Evolutionary conservation across 1,140 invertebrate species (phyloP).

Genomic region (Dryas iulia): DNA sequence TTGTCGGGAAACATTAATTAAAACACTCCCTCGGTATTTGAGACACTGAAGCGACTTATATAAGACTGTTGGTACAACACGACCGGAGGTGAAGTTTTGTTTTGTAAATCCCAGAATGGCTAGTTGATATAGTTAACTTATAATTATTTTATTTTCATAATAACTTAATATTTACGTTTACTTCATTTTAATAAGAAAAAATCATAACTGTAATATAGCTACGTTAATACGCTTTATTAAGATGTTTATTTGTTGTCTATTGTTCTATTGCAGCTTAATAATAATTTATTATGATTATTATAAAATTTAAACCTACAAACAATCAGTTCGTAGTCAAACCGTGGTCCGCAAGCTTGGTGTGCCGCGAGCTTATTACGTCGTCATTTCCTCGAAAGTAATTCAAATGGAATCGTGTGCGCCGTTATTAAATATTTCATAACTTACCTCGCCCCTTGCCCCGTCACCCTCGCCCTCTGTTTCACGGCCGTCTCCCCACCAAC

Average conservation of each 20-base stretch:
- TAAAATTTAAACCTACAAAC: background rate
- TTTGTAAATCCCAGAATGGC: too few species aligned
- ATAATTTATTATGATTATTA: background rate
- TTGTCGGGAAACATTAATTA: constrained; percentile 71
- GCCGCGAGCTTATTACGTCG: constrained; percentile 59
- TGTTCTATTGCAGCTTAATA: too few species aligned
- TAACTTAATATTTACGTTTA: too few species aligned
- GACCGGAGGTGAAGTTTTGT: constrained; percentile 17
- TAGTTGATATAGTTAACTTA: too few species aligned
- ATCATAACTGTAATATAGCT: too few species aligned
- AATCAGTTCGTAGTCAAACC: background rate
- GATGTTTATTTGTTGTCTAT: too few species aligned
- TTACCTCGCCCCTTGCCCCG: constrained; percentile 55
- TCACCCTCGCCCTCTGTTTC: constrained; percentile 38
- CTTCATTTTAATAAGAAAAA: too few species aligned
- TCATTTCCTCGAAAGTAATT: constrained; percentile 80
- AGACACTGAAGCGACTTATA: constrained; percentile 61
- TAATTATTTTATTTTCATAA: too few species aligned
- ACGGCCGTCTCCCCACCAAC: constrained; percentile 52
- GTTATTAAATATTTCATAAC: constrained; percentile 81
- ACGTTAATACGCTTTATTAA: too few species aligned
- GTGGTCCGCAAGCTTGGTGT: constrained; percentile 43
- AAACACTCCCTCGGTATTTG: constrained; percentile 69
- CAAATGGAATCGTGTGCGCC: constrained; percentile 79
- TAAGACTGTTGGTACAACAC: constrained; percentile 39